Evolutionary conservation across 2,888 invertebrate species (phyloP).

Genomic region (Agonopterix heracliana): DNA sequence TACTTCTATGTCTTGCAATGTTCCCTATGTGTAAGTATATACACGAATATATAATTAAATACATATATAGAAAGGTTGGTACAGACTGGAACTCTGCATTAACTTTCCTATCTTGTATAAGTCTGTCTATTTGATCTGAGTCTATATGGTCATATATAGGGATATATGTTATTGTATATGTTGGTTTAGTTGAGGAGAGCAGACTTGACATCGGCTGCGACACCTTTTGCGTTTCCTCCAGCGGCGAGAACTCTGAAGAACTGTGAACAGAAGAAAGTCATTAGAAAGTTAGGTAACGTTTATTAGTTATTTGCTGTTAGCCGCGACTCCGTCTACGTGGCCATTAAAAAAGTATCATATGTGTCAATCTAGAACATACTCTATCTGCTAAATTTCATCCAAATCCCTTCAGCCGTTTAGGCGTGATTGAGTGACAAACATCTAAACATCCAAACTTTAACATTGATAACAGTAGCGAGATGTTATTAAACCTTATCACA

Average conservation of each 20-base stretch:
- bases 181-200: slow-evolving; percentile 22
- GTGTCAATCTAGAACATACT: no score
- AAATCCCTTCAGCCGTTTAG: no score
- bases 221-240: slow-evolving; percentile 26
- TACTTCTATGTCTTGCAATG: background rate
- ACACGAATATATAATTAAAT: slow-evolving; percentile 12
- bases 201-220: slow-evolving; percentile 26
- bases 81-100: background rate
- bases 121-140: background rate
- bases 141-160: slow-evolving; percentile 14
- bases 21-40: slow-evolving; percentile 11
- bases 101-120: slow-evolving; percentile 1
- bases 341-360: no score
- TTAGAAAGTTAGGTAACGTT: no score
- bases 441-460: no score
- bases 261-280: slow-evolving; percentile 24
- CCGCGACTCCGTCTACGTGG: no score
- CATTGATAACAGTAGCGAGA: no score
- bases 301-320: no score
- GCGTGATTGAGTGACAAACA: no score
- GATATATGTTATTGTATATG: slow-evolving; percentile 16
- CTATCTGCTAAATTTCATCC: no score
- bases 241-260: slow-evolving; percentile 28
- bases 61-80: background rate
- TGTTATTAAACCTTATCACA: no score